phyloP scores from a whole-genome alignment of 2,113 vertebrate species.

The Psephotus haematonotus region DNA sequence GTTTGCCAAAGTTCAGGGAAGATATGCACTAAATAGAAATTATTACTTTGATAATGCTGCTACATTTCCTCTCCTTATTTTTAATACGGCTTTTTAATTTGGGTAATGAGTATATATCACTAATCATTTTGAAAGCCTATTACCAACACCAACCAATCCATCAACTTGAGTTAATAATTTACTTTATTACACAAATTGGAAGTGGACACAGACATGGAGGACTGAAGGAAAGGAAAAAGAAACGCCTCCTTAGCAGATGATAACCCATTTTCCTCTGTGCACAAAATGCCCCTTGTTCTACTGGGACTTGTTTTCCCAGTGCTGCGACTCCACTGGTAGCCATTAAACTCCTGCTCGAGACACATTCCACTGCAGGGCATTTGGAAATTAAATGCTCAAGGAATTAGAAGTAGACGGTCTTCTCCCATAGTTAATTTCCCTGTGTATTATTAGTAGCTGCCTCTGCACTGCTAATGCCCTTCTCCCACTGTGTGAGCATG shows the following conservation, averaged over 20 bases:
- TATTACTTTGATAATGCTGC: slow-evolving; percentile 66
- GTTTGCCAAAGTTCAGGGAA: slow-evolving; percentile 68
- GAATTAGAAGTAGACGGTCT: slow-evolving; percentile 49
- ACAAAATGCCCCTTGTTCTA: slow-evolving; percentile 9
- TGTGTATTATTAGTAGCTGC: slow-evolving; percentile 58
- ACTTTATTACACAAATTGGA: slow-evolving; percentile 48
- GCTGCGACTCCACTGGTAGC: slow-evolving; percentile 31
- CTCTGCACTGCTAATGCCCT: slow-evolving; percentile 54
- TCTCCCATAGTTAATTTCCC: slow-evolving; percentile 61
- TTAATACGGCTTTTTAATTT: slow-evolving; percentile 69
- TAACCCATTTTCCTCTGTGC: slow-evolving; percentile 16
- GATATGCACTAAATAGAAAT: slow-evolving; percentile 59
- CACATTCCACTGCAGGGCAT: slow-evolving; percentile 65
- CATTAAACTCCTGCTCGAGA: slow-evolving; percentile 22
- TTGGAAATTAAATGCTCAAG: slow-evolving; percentile 63
- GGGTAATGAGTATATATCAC: slow-evolving; percentile 69
- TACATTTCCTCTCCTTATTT: slow-evolving; percentile 62
- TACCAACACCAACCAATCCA: slow-evolving; percentile 59
- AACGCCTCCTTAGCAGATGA: neutral
- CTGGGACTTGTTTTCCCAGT: slow-evolving; percentile 36
- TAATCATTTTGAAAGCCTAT: slow-evolving; percentile 67
- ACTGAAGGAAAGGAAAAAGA: neutral
- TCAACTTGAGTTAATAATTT: slow-evolving; percentile 63
- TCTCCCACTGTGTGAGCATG: slow-evolving; percentile 51
- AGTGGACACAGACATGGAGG: slow-evolving; percentile 26